phyloP scores from a whole-genome alignment of 2,888 invertebrate species.

The Ommatoiulus sabulosus region DNA sequence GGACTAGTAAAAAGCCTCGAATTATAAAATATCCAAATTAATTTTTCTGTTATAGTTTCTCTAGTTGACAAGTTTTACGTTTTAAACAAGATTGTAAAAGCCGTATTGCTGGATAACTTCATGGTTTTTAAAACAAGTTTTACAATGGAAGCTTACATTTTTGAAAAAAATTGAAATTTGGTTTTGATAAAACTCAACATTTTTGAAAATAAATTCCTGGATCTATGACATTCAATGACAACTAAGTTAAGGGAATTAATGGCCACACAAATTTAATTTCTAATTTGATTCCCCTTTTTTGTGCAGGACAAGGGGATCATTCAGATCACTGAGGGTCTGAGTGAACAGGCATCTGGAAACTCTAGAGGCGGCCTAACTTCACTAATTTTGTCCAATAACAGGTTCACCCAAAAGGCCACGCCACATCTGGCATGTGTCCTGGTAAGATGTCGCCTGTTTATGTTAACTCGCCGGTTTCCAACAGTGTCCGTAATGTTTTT shows the following conservation, averaged over 20 bases:
- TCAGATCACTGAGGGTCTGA: constrained; percentile 80
- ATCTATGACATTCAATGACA: too few species aligned
- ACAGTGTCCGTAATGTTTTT: constrained; percentile 51
- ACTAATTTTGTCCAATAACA: constrained; percentile 89
- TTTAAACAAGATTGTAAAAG: too few species aligned
- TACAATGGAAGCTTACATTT: too few species aligned
- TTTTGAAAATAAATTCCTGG: too few species aligned
- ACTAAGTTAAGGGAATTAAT: too few species aligned
- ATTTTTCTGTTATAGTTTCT: too few species aligned
- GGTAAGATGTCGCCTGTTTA: constrained; percentile 70
- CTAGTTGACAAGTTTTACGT: background rate
- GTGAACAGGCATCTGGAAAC: constrained; percentile 73
- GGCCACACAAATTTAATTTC: background rate
- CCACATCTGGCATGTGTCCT: constrained; percentile 75
- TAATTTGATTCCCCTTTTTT: constrained; percentile 61
- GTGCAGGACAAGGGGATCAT: constrained; percentile 79
- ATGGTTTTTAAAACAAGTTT: too few species aligned
- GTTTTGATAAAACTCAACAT: too few species aligned
- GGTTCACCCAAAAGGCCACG: constrained; percentile 81
- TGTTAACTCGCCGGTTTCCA: background rate
- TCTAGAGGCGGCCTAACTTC: constrained; percentile 73
- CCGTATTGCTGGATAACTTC: too few species aligned
- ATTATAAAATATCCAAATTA: too few species aligned
- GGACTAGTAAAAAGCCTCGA: too few species aligned
- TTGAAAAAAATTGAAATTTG: too few species aligned